A percentile compares a stretch with the other conserved stretches of the same genome.
These are phyloP conservation scores for Tortricodes alternella DNA, from an alignment of 2,888 invertebrate genomes.

Conservation along the genomic window DNA sequence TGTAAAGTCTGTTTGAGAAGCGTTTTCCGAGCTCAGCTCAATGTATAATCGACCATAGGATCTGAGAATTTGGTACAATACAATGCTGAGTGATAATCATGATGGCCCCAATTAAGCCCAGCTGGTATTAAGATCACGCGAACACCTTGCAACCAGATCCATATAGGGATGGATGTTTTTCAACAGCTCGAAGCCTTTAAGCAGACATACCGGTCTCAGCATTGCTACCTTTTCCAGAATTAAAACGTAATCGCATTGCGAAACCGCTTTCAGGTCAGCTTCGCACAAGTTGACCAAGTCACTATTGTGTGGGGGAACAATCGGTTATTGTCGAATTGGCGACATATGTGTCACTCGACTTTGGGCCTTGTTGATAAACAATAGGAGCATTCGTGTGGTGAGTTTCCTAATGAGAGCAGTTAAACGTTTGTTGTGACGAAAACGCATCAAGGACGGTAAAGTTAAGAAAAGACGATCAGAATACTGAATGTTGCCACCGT, in stretches of 20 bases:
- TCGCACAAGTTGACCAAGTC: constrained; percentile 22
- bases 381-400: constrained; percentile 2
- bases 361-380: constrained; percentile 10
- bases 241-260: constrained; percentile 16
- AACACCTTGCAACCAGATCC: constrained; percentile 14
- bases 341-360: constrained; percentile 17
- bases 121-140: constrained; percentile 1
- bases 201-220: constrained; percentile 8
- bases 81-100: no score
- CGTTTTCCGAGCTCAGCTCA: no score
- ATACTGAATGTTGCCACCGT: no score
- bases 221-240: constrained; percentile 22
- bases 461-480: no score
- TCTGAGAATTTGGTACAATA: no score
- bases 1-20: no score
- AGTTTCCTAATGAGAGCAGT: constrained; percentile 3
- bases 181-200: not conserved
- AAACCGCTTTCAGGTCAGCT: constrained; percentile 21
- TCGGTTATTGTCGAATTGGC: constrained; percentile 20
- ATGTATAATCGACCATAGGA: no score
- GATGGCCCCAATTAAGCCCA: constrained; percentile 7
- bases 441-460: constrained; percentile 20
- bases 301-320: constrained; percentile 29
- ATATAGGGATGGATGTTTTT: constrained; percentile 20
- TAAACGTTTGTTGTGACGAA: constrained; percentile 13